Percentiles rank a stretch among this genome's conserved stretches.
phyloP scores from a whole-genome alignment of 2,888 invertebrate species.

The Drosophila crucigera region DNA sequence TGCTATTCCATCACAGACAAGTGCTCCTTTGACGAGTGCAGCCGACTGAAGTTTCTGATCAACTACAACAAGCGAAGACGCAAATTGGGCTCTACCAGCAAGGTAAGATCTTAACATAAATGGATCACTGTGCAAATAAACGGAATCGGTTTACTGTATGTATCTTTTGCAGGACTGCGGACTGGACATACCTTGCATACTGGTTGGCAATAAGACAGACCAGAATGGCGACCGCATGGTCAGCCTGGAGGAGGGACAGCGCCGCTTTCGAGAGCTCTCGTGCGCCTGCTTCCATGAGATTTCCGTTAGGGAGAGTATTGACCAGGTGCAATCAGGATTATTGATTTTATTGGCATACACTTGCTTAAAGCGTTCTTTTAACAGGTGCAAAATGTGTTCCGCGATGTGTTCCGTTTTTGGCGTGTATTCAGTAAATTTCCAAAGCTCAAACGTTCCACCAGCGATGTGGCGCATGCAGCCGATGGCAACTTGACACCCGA shows the following conservation, averaged over 20 bases:
- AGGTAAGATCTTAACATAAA: conserved; percentile 84
- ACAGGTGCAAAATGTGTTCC: conserved; percentile 91
- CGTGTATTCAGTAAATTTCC: conserved; percentile 90
- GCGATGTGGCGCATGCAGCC: conserved; percentile 86
- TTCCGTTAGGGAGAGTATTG: conserved; percentile 93
- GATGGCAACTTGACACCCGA: conserved; percentile 87
- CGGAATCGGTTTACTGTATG: not conserved
- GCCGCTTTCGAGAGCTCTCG: conserved; percentile 91
- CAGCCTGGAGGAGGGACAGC: conserved; percentile 90
- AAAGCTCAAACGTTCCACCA: conserved; percentile 87
- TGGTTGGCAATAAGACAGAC: conserved; percentile 94
- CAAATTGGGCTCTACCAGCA: conserved; percentile 87
- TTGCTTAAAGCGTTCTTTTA: conserved; percentile 18
- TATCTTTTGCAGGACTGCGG: conserved; percentile 86
- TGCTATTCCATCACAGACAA: conserved; percentile 96
- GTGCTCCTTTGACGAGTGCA: conserved; percentile 95
- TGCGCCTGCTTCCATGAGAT: conserved; percentile 94
- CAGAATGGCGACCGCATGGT: conserved; percentile 93
- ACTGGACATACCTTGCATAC: conserved; percentile 90
- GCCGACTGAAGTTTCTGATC: conserved; percentile 92
- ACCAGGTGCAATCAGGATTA: conserved; percentile 87
- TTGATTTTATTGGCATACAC: not conserved
- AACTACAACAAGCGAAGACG: conserved; percentile 91
- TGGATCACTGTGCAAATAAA: not conserved
- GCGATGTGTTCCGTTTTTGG: conserved; percentile 91